A percentile compares a stretch with the other conserved stretches of the same genome.
phyloP scores from a whole-genome alignment of 2,113 vertebrate species.

The Pao palembangensis region DNA sequence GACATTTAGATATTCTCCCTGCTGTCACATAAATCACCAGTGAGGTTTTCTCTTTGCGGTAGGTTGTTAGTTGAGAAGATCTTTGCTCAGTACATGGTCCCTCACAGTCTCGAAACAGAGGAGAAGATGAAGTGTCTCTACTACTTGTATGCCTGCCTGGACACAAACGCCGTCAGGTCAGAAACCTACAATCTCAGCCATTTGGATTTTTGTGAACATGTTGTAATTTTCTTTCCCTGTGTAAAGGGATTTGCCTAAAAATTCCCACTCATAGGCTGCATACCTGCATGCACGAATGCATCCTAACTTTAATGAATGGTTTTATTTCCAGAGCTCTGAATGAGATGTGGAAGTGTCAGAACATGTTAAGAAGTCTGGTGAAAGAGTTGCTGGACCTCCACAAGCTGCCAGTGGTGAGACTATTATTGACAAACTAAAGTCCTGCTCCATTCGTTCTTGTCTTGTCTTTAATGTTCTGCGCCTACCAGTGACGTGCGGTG shows the following conservation, averaged over 20 bases:
- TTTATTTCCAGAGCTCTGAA: conserved; percentile 84
- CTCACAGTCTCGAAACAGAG: conserved; percentile 97
- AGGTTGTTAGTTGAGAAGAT: conserved; percentile 98
- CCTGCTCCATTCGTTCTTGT: background rate
- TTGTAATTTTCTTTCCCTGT: background rate
- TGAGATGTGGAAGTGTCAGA: conserved; percentile 99
- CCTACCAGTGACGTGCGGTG: too few relatives aligned
- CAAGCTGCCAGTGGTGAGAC: conserved; percentile 89
- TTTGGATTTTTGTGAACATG: background rate
- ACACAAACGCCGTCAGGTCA: conserved; percentile 98
- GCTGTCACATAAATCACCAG: too few relatives aligned
- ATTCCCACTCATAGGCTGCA: too few relatives aligned
- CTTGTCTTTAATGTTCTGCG: background rate
- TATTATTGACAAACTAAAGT: background rate
- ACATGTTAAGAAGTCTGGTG: conserved; percentile 94
- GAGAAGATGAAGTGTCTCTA: conserved; percentile 99
- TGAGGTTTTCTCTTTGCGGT: background rate
- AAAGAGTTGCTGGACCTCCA: conserved; percentile 95
- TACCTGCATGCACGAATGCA: too few relatives aligned
- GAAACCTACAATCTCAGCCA: conserved; percentile 35
- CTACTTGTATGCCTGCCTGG: conserved; percentile 97
- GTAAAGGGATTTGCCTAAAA: too few relatives aligned
- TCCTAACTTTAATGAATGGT: background rate
- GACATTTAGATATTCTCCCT: too few relatives aligned
- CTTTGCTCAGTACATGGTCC: conserved; percentile 97